Conservation (phyloP, 2,888 invertebrate species). For the Oligia strigilis region DNA sequence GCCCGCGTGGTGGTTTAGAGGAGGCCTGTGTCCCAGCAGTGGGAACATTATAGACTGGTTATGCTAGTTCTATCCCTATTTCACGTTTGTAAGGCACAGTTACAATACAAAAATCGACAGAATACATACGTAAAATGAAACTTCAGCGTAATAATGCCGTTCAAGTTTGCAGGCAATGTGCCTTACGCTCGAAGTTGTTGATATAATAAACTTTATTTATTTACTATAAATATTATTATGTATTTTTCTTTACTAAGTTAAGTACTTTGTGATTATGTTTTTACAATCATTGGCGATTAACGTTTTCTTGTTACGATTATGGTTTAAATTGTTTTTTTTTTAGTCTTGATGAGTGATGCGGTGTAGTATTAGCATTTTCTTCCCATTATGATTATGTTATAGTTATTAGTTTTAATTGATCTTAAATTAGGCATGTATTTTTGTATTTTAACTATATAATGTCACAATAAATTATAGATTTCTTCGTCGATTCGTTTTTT, state of each 20-base stretch:
- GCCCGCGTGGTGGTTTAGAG: background rate
- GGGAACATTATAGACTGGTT: background rate
- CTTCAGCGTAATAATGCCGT: slow-evolving; percentile 54
- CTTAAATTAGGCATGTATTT: slow-evolving; percentile 24
- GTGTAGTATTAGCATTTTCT: background rate
- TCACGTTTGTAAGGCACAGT: slow-evolving; percentile 9
- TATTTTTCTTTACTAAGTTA: slow-evolving; percentile 69
- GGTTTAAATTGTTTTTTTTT: slow-evolving; percentile 45
- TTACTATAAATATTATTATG: slow-evolving; percentile 64
- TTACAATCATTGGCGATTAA: slow-evolving; percentile 67
- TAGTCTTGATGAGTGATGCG: slow-evolving; percentile 63
- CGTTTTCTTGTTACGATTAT: slow-evolving; percentile 65
- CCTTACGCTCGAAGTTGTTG: slow-evolving; percentile 61
- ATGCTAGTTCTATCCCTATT: background rate
- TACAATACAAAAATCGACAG: slow-evolving; percentile 40
- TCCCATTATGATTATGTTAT: background rate
- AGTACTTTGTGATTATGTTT: slow-evolving; percentile 70
- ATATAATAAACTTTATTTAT: slow-evolving; percentile 72
- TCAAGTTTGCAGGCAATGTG: slow-evolving; percentile 49
- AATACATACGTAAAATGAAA: slow-evolving; percentile 61
- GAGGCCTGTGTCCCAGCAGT: background rate
- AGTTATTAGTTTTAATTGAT: slow-evolving; percentile 6
- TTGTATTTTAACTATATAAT: slow-evolving; percentile 11
- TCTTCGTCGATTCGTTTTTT: background rate
- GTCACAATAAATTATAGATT: background rate